These are phyloP conservation scores for Siderastrea radians DNA, from an alignment of 92 coral and sea anemone genomes.

Conservation along the genomic window DNA sequence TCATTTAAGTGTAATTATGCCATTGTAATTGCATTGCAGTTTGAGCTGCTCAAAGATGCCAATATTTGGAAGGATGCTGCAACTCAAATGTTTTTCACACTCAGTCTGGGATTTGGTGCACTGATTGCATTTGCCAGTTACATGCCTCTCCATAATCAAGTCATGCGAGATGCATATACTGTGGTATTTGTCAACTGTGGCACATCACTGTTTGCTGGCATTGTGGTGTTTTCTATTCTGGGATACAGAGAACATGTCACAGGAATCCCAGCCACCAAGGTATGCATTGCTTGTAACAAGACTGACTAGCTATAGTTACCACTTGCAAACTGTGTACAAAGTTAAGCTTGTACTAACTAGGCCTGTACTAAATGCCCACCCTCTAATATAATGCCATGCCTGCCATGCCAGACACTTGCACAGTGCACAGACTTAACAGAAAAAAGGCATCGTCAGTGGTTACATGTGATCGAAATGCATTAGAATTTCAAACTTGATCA, in stretches of 20 bases:
- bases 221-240: conserved; percentile 96
- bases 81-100: conserved; percentile 99
- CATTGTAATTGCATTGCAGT: conserved; percentile 54
- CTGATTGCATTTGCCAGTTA: conserved; percentile 97
- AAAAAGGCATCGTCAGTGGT: too few species aligned
- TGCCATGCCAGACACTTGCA: too few species aligned
- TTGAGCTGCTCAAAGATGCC: conserved; percentile 79
- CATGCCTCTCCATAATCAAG: conserved; percentile 95
- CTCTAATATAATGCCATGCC: too few species aligned
- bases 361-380: too few species aligned
- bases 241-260: conserved; percentile 93
- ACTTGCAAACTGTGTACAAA: background rate
- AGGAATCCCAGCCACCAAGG: conserved; percentile 89
- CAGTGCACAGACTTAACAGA: too few species aligned
- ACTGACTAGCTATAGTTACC: too few species aligned
- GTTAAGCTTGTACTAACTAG: too few species aligned
- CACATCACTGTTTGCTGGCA: conserved; percentile 97
- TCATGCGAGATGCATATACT: conserved; percentile 92
- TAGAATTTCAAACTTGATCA: too few species aligned
- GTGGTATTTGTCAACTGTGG: conserved; percentile 97
- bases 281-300: conserved; percentile 16
- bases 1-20: background rate
- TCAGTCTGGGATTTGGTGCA: conserved; percentile 98
- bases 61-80: conserved; percentile 99
- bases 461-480: too few species aligned